Conservation (phyloP, 1,140 invertebrate species). For the Aleiodes sp. region DNA sequence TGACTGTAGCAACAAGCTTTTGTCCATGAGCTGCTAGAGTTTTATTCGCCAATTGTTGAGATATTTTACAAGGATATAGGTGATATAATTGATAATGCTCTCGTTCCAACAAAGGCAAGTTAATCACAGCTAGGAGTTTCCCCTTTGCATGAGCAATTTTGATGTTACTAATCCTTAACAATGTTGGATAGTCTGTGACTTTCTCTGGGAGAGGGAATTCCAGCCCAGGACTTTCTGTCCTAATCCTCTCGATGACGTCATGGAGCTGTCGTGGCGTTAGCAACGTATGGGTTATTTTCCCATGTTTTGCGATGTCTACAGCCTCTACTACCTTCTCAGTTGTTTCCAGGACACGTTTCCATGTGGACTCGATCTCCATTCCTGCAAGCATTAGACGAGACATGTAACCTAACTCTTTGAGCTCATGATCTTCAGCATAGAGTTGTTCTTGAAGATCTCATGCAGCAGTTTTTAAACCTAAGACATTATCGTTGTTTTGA, state of each 20-base stretch:
- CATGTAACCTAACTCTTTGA: neutral
- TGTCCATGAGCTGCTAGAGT: neutral
- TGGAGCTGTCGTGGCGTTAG: neutral
- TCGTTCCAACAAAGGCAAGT: neutral
- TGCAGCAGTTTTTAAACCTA: neutral
- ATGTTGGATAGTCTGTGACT: neutral
- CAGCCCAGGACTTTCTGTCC: neutral
- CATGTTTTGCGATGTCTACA: neutral
- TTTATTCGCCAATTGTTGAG: neutral
- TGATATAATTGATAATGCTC: neutral
- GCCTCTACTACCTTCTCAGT: neutral
- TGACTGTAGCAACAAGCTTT: neutral
- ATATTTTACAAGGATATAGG: neutral
- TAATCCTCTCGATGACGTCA: neutral
- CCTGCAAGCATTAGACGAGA: neutral
- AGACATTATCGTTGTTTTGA: neutral
- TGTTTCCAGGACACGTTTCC: neutral
- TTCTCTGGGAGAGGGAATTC: neutral
- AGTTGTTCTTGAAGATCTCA: neutral
- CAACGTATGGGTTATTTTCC: neutral
- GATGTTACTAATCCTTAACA: neutral
- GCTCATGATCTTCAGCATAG: neutral
- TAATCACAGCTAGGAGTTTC: neutral
- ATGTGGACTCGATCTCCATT: neutral
- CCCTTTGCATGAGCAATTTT: neutral